Conservation (phyloP, 2,888 invertebrate species). For the Steinernema carpocapsae region DNA sequence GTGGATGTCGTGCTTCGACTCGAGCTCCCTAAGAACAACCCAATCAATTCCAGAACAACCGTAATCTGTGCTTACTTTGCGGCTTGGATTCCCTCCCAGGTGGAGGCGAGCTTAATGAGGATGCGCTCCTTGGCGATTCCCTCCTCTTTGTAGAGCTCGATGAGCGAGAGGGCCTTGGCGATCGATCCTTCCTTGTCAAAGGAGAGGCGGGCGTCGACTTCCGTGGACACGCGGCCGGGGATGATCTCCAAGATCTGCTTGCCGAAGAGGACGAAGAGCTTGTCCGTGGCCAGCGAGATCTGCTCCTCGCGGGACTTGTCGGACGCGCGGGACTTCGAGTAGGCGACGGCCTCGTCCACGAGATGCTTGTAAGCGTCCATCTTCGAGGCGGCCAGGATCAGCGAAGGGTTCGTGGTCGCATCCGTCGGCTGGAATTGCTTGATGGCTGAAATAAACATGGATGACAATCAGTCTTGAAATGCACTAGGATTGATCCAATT, state of each 20-base stretch:
- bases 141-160: constrained; percentile 85
- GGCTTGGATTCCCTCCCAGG: constrained; percentile 99
- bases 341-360: constrained; percentile 86
- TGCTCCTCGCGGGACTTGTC: constrained; percentile 74
- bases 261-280: constrained; percentile 92
- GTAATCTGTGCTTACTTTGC: constrained; percentile 78
- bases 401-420: constrained; percentile 97
- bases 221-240: constrained; percentile 93
- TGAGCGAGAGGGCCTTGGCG: constrained; percentile 84
- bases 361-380: constrained; percentile 85
- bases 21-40: constrained; percentile 45
- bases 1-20: constrained; percentile 82
- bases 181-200: constrained; percentile 91
- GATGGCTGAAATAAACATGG: constrained; percentile 88
- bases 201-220: constrained; percentile 93
- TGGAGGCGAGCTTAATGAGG: constrained; percentile 94
- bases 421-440: constrained; percentile 95
- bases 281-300: constrained; percentile 84
- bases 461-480: not conserved
- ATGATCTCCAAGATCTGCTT: constrained; percentile 95
- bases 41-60: not conserved
- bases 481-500: not conserved
- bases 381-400: constrained; percentile 90
- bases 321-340: constrained; percentile 77
- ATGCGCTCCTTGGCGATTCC: constrained; percentile 90